phyloP scores from a whole-genome alignment of 2,888 invertebrate genomes.

The Acanthopleura granulata region DNA sequence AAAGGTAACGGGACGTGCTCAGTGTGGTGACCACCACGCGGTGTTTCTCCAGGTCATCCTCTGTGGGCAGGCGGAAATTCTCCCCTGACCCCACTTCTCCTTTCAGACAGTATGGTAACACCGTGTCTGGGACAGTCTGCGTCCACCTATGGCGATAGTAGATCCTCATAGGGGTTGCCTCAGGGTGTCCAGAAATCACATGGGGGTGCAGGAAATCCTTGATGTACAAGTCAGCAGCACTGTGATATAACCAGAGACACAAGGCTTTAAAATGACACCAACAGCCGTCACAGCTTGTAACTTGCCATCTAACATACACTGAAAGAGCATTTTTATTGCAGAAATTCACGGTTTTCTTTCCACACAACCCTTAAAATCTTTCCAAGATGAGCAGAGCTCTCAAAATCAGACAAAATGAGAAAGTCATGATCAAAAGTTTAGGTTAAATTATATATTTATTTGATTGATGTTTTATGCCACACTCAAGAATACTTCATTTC shows the following conservation, averaged over 20 bases:
- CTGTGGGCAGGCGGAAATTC: slow-evolving; percentile 79
- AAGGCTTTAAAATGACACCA: not conserved
- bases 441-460: no score
- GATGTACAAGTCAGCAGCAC: slow-evolving; percentile 87
- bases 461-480: no score
- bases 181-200: slow-evolving; percentile 77
- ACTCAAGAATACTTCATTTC: no score
- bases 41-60: slow-evolving; percentile 80
- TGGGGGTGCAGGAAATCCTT: slow-evolving; percentile 86
- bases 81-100: slow-evolving; percentile 67
- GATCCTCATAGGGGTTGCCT: slow-evolving; percentile 81
- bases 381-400: no score
- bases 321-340: no score
- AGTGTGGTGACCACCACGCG: slow-evolving; percentile 84
- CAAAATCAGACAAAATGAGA: no score
- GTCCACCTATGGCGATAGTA: slow-evolving; percentile 86
- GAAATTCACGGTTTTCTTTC: no score
- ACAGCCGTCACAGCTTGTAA: not conserved
- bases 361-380: no score
- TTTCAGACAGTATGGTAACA: slow-evolving; percentile 81
- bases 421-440: no score
- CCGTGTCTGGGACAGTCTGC: slow-evolving; percentile 80
- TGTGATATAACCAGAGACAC: slow-evolving; percentile 38
- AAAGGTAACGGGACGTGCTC: slow-evolving; percentile 82
- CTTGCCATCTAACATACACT: no score